These are phyloP conservation scores for Sebastes iracundus DNA, from an alignment of 2,797 vertebrate genomes.

Conservation along the genomic window DNA sequence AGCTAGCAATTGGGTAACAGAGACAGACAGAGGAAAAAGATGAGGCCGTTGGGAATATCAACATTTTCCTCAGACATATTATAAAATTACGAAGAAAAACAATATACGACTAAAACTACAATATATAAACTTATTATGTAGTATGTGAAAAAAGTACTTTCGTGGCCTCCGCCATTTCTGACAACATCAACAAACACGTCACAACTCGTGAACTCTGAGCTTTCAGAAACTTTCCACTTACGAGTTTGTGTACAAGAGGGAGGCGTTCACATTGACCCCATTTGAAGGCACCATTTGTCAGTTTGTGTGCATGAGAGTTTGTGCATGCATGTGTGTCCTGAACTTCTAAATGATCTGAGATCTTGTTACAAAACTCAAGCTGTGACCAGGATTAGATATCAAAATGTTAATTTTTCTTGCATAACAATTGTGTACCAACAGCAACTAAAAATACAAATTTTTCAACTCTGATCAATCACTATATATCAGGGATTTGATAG, in stretches of 20 bases:
- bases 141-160: background rate
- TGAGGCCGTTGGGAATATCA: no score
- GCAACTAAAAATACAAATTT: background rate
- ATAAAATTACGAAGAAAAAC: background rate
- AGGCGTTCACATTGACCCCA: background rate
- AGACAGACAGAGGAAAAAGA: no score
- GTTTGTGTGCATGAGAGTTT: background rate
- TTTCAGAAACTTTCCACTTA: no score
- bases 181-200: background rate
- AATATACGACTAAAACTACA: background rate
- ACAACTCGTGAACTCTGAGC: background rate
- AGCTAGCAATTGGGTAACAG: background rate
- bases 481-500: background rate
- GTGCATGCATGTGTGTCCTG: background rate
- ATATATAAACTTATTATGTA: background rate
- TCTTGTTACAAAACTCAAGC: background rate
- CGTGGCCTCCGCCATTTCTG: background rate
- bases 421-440: background rate
- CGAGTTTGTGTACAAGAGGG: no score
- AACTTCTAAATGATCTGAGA: background rate
- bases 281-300: background rate
- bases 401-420: background rate
- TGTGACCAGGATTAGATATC: background rate
- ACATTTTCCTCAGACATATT: background rate
- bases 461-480: background rate